phyloP scores from a whole-genome alignment of 1,140 invertebrate genomes.

The Drosophila suzukii region DNA sequence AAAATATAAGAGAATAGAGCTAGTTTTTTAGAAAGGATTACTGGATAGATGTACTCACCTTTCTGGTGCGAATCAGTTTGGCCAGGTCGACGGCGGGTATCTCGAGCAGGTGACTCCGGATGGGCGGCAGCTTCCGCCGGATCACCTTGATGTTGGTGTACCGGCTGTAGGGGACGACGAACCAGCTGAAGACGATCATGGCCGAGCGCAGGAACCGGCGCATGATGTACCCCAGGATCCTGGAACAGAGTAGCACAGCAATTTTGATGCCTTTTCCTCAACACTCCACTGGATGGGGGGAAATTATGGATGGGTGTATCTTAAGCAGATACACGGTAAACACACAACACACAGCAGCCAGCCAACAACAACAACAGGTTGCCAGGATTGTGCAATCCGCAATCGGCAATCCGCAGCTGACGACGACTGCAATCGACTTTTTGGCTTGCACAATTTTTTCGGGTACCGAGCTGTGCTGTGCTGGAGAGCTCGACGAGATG shows the following conservation, averaged over 20 bases:
- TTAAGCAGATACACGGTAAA: conserved; percentile 4
- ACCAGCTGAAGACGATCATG: conserved; percentile 85
- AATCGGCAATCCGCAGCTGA: conserved; percentile 64
- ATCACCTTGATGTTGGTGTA: conserved; percentile 88
- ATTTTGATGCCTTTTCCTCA: conserved; percentile 78
- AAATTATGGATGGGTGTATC: conserved; percentile 25
- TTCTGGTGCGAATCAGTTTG: conserved; percentile 86
- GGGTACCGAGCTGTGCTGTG: conserved; percentile 8
- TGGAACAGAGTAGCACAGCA: conserved; percentile 84
- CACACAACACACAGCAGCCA: conserved; percentile 27
- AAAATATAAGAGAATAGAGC: neutral
- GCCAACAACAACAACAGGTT: conserved; percentile 56
- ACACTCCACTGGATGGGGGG: conserved; percentile 18
- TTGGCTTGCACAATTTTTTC: conserved; percentile 68
- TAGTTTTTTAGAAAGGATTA: neutral
- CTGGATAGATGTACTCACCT: conserved; percentile 84
- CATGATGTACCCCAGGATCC: conserved; percentile 84
- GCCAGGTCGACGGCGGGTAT: conserved; percentile 87
- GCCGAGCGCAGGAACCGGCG: conserved; percentile 83
- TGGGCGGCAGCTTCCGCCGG: conserved; percentile 86
- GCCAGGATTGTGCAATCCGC: conserved; percentile 78
- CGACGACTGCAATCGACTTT: conserved; percentile 65
- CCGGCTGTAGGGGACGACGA: conserved; percentile 83
- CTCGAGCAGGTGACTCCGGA: conserved; percentile 86
- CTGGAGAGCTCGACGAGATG: conserved; percentile 8